A percentile compares a stretch with the other conserved stretches of the same genome.
These are phyloP conservation scores for Zonotrichia leucophrys DNA, from an alignment of 2,113 vertebrate genomes.

Conservation along the genomic window DNA sequence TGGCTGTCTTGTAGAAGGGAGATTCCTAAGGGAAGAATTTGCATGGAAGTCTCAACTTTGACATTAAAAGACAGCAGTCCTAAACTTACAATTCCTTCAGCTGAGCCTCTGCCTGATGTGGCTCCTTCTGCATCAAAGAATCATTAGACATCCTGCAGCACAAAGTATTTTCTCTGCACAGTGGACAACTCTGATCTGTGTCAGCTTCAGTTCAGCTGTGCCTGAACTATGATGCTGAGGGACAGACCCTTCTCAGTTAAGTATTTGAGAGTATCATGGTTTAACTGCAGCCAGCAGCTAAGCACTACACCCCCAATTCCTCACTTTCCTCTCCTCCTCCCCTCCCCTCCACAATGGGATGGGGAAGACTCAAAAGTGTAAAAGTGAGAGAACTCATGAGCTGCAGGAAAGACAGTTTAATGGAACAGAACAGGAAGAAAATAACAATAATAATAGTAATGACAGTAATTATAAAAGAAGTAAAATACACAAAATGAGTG, in stretches of 20 bases:
- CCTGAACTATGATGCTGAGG: background rate
- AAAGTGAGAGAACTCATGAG: background rate
- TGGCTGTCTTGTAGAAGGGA: background rate
- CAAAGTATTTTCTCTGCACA: background rate
- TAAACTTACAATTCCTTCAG: background rate
- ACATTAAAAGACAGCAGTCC: background rate
- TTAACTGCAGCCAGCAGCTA: background rate
- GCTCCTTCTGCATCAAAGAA: background rate
- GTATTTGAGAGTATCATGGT: background rate
- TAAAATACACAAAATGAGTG: background rate
- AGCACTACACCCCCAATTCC: background rate
- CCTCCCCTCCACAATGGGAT: background rate
- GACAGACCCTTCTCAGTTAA: background rate
- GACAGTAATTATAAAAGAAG: background rate
- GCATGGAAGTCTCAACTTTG: fast-evolving
- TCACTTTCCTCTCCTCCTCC: background rate
- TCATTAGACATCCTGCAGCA: background rate
- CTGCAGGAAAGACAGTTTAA: background rate
- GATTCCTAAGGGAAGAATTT: background rate
- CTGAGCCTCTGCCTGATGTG: background rate
- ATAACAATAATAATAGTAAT: background rate
- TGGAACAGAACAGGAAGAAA: background rate
- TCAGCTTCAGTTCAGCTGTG: background rate
- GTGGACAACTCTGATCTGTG: background rate
- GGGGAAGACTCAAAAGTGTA: background rate